Conservation (phyloP, 2,113 vertebrate species). For the Microtus ochrogaster region DNA sequence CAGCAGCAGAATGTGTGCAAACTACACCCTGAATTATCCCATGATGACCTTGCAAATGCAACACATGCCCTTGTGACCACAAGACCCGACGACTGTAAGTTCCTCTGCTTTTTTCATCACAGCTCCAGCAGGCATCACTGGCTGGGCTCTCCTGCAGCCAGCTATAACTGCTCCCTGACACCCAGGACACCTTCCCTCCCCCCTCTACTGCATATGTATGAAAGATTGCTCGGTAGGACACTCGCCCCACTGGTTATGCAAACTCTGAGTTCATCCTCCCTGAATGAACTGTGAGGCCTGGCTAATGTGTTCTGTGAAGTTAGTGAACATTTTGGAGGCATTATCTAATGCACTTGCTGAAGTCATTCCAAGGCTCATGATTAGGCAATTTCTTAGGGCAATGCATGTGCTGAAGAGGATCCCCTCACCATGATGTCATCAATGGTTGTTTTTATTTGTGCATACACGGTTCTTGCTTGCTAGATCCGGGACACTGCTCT, state of each 20-base stretch:
- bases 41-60: conserved; percentile 79
- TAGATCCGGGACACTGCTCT: background rate
- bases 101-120: conserved; percentile 73
- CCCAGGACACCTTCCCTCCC: conserved; percentile 41
- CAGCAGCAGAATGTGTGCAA: conserved; percentile 72
- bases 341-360: conserved; percentile 75
- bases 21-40: conserved; percentile 75
- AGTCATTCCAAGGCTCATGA: conserved; percentile 72
- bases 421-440: conserved; percentile 58
- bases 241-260: background rate
- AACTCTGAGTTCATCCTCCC: conserved; percentile 51
- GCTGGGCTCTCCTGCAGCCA: background rate
- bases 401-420: conserved; percentile 45
- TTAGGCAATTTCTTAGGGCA: conserved; percentile 65
- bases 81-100: conserved; percentile 74
- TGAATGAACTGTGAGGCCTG: conserved; percentile 47
- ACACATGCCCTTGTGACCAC: conserved; percentile 79
- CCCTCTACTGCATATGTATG: background rate
- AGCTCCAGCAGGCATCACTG: background rate
- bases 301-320: conserved; percentile 27
- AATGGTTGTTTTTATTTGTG: conserved; percentile 51
- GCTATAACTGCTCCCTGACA: conserved; percentile 24
- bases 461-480: conserved; percentile 22
- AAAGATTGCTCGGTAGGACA: conserved; percentile 25
- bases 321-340: conserved; percentile 18